Base-by-base conservation (phyloP, 2,797 vertebrate genomes). In the Acanthiza pusilla region DNA sequence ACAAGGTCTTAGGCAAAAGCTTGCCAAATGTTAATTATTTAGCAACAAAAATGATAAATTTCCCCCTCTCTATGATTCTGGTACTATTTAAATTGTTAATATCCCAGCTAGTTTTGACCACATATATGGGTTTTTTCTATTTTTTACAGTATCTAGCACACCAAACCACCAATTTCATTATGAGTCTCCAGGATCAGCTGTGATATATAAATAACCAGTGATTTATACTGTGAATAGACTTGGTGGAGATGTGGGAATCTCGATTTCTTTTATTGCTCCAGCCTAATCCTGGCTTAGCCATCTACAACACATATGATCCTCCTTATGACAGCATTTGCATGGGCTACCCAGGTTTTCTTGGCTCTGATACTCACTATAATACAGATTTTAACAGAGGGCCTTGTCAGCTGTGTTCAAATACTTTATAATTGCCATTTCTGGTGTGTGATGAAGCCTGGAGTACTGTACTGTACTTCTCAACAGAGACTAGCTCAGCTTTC, bases 401-500 rank as follows among this genome's bases (percentile, higher is more conserved):
- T 92, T 96, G 94, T 97, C 96, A 94, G 82, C 79, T 68, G 71
- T 29, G 27, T 92, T 97, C 93, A 92, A 94, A 92, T 97, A 89
- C 93, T 98, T 98, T 96, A 97, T 92, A 97, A 97, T 88, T 97
- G 94, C 93, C 85, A 94, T 97, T 97, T 91, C 79, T 88, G 61
- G 92, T 75, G 95, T 95, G 91, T 87, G 93, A 93, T 65, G 93
- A 96, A 96, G 95, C 96, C 96, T 93, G 83, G 83, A 98, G 96
- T 97, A 85, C 96, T 95, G 75, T 89, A 96, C 97, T 97, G 94
- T 96, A 95, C 92, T 97, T 78, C 82, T 95, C 96, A 94, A 86
- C 95, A 97, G 89, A 95, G 92, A 96, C 85, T 91, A 83, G 94
- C 91, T 97, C 95, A 80, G 96, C 95, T 98, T 95, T 98, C 5